Base-by-base conservation (phyloP, 2,113 vertebrate genomes). In the Leptobrachium leishanense region DNA sequence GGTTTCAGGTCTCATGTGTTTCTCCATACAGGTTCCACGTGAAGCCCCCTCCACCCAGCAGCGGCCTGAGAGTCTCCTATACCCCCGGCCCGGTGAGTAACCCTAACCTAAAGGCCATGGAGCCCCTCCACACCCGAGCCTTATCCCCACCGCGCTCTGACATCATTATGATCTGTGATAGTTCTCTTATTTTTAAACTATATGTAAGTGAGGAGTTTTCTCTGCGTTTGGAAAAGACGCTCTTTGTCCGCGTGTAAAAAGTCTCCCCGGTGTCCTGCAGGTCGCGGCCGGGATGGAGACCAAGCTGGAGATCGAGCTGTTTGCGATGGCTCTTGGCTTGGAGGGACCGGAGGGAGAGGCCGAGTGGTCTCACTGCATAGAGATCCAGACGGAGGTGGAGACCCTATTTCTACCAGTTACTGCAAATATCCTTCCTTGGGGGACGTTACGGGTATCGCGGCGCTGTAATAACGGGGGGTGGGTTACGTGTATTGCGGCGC, bases 351-450 rank as follows among this genome's bases (percentile, higher is more conserved):
- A 85, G 63, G 89, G 86, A 5, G 72, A 81, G 15, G 84, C 82
- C 43, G 78, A 89, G 67, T n/a, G 96, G 84, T 88, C 85, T 4
- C 85, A 95, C 40, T 85, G 88, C 43, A 90, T 98, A 57, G 85
- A 92, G 90, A 95, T 98, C 84, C 43, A 89, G 72, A 97, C 94
- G 2, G 95, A 98, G 84, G 88, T 83, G 2, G 93, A 95, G 20
- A 89, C 90, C 66, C 82, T 97, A 43, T 88, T 93, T 83, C 89
- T 98, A 75, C 94, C 95, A 0, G 92, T 96, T 85, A 92, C 87
- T 84, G 96, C 95, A 83, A 94, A 98, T 97, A 98, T 98, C 96
- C 94, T 96, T 94, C 84, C 40, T 40, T 7, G 9, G 68, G 7
- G n/a, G 44, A n/a, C n/a, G n/a, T 31, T 31, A 31, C 20, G 20